phyloP scores from a whole-genome alignment of 2,888 invertebrate genomes.

The Drosophila kambysellisi region DNA sequence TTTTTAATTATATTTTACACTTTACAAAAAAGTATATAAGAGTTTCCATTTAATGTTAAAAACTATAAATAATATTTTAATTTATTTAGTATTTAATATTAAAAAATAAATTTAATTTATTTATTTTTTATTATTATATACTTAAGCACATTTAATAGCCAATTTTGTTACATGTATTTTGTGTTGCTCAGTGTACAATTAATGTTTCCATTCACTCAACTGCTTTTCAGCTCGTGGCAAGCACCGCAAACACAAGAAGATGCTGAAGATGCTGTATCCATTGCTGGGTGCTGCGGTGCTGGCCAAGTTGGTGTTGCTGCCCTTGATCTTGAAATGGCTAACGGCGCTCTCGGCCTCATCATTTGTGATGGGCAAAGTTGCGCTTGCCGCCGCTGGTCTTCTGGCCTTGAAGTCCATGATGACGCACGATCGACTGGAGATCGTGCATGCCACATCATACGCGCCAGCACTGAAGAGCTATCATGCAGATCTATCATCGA shows the following conservation, averaged over 20 bases:
- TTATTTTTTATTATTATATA: not conserved
- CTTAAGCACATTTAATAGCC: not conserved
- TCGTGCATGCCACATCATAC: conserved; percentile 67
- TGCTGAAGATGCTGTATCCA: conserved; percentile 87
- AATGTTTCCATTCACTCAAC: conserved; percentile 3
- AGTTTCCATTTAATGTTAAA: not conserved
- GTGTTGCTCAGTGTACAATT: conserved; percentile 1
- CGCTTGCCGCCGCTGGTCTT: conserved; percentile 78
- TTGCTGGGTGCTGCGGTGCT: conserved; percentile 88
- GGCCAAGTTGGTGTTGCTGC: conserved; percentile 89
- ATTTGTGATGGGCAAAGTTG: conserved; percentile 84
- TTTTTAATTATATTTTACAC: not conserved
- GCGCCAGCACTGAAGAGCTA: conserved; percentile 54
- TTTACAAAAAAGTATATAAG: not conserved
- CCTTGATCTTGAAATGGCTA: conserved; percentile 89
- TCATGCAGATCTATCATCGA: conserved; percentile 59
- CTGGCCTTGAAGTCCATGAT: conserved; percentile 81
- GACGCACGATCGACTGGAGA: conserved; percentile 69
- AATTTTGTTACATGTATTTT: not conserved
- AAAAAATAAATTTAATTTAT: too few relatives aligned
- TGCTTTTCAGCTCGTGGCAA: conserved; percentile 77
- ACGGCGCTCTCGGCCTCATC: conserved; percentile 88
- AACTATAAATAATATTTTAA: not conserved
- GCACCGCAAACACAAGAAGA: conserved; percentile 84
- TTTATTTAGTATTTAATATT: too few relatives aligned